Conservation (phyloP, 2,113 vertebrate species). For the Zootoca vivipara region DNA sequence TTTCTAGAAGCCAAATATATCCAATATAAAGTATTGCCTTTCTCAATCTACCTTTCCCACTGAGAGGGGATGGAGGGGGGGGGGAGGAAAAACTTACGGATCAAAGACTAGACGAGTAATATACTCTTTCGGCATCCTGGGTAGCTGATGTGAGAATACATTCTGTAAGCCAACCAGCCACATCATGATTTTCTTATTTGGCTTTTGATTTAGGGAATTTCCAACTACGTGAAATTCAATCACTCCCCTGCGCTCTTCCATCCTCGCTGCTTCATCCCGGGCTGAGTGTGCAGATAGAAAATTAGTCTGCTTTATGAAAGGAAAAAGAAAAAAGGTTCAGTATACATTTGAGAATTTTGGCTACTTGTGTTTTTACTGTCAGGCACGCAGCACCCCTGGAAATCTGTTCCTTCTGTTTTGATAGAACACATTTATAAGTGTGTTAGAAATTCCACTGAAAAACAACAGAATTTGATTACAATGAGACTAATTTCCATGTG, state of each 20-base stretch:
- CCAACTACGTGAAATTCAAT: conserved; percentile 98
- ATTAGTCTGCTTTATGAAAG: conserved; percentile 81
- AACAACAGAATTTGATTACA: not conserved
- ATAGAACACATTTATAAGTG: not conserved
- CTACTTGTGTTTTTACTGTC: conserved; percentile 13
- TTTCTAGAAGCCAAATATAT: not conserved
- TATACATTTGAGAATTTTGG: not conserved
- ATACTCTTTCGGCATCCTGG: conserved; percentile 98
- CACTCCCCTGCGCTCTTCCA: conserved; percentile 94
- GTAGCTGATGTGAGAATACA: conserved; percentile 97
- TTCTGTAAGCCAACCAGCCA: conserved; percentile 98
- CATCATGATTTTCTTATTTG: conserved; percentile 97
- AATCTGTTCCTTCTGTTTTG: not conserved
- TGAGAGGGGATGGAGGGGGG: too few relatives aligned
- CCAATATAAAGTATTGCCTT: not conserved
- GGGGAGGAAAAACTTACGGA: conserved; percentile 83
- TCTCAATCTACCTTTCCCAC: not conserved
- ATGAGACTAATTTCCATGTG: not conserved
- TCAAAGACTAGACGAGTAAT: conserved; percentile 98
- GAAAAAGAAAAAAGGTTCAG: conserved; percentile 20
- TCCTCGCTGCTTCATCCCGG: conserved; percentile 91
- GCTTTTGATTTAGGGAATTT: conserved; percentile 96
- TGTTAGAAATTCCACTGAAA: not conserved
- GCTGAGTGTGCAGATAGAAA: conserved; percentile 95
- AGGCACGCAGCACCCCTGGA: not conserved